phyloP scores from a whole-genome alignment of 2,113 vertebrate species.

The Speoplatyrhinus poulsoni region DNA sequence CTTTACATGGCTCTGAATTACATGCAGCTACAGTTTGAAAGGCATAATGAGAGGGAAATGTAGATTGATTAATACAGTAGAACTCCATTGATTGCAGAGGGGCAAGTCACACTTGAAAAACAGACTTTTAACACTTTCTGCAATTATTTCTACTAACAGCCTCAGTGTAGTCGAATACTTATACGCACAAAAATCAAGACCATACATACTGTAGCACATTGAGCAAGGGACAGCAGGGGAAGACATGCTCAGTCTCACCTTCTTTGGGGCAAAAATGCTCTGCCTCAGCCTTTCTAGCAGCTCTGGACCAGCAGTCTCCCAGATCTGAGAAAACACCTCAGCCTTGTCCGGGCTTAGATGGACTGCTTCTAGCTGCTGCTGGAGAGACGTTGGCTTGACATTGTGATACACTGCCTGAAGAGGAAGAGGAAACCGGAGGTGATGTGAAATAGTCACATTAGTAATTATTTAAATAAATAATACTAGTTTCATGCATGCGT shows the following conservation, averaged over 20 bases:
- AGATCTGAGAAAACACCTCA: constrained; percentile 83
- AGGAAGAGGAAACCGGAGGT: background rate
- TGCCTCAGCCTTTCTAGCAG: constrained; percentile 88
- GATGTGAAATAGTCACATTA: background rate
- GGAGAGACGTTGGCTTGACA: constrained; percentile 83
- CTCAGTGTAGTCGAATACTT: background rate
- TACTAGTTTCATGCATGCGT: background rate
- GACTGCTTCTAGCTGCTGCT: constrained; percentile 87
- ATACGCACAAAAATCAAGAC: background rate
- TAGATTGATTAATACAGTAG: too few relatives aligned
- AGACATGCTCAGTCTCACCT: constrained; percentile 74
- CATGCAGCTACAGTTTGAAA: too few relatives aligned
- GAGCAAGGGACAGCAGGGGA: background rate
- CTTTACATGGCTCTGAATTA: too few relatives aligned
- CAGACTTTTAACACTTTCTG: background rate
- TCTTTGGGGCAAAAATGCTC: constrained; percentile 86
- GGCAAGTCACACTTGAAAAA: too few relatives aligned
- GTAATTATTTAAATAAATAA: background rate
- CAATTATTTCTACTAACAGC: background rate
- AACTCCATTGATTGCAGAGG: too few relatives aligned
- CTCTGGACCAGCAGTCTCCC: constrained; percentile 86
- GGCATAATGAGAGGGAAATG: too few relatives aligned
- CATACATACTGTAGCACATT: background rate
- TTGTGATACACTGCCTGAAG: constrained; percentile 90
- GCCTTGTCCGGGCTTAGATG: constrained; percentile 83